A percentile compares a stretch with the other conserved stretches of the same genome.
Evolutionary conservation across 2,113 vertebrate genomes (phyloP).

Genomic region (Lasiurus borealis): DNA sequence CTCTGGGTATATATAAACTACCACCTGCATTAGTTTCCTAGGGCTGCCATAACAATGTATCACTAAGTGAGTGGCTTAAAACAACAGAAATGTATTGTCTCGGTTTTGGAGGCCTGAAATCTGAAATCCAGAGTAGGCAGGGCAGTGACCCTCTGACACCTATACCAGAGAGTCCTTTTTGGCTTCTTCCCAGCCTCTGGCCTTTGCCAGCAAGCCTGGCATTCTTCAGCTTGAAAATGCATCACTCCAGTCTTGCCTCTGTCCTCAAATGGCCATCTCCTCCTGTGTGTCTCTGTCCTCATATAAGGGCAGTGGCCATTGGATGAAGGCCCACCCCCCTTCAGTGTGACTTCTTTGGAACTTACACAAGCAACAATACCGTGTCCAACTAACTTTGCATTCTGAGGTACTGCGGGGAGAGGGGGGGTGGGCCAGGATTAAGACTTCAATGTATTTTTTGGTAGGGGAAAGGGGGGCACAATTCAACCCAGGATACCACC

Average conservation of each 20-base stretch:
- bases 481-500: background rate
- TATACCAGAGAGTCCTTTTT: background rate
- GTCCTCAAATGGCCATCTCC: background rate
- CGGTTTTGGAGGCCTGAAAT: background rate
- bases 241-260: background rate
- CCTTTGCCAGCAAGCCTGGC: too few relatives aligned
- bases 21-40: background rate
- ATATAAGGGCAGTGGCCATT: background rate
- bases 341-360: background rate
- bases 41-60: background rate
- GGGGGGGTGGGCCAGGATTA: background rate
- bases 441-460: background rate
- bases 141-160: accelerated
- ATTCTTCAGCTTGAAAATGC: background rate
- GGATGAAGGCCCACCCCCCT: background rate
- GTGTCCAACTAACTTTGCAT: background rate
- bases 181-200: background rate
- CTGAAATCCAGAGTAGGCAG: background rate
- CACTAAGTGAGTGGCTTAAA: background rate
- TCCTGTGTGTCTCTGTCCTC: background rate
- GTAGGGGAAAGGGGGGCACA: accelerated
- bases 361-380: background rate
- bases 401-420: background rate
- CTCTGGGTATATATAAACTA: background rate
- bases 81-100: background rate